A percentile compares a stretch with the other conserved stretches of the same genome.
phyloP scores from a whole-genome alignment of 1,140 invertebrate species.

The Calycopis cecrops region DNA sequence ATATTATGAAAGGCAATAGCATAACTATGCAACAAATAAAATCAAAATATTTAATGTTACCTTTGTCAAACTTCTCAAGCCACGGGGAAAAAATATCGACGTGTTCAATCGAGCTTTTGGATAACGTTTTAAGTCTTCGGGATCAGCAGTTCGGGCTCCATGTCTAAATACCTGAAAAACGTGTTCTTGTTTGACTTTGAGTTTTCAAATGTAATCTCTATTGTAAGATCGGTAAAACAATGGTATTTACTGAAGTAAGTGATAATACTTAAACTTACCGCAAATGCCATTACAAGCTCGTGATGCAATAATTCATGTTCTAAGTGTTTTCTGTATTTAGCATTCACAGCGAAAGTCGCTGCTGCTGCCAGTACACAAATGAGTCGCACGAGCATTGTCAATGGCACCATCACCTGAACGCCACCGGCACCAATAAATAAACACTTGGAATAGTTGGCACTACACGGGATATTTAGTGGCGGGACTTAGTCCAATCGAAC shows the following conservation, averaged over 20 bases:
- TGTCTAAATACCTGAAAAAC: conserved; percentile 80
- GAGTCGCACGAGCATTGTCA: background rate
- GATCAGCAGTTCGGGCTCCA: conserved; percentile 83
- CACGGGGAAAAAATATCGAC: conserved; percentile 78
- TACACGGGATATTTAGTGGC: too few relatives aligned
- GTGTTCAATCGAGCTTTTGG: conserved; percentile 79
- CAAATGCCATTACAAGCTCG: conserved; percentile 39
- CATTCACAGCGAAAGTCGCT: background rate
- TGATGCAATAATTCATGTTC: background rate
- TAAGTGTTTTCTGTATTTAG: background rate
- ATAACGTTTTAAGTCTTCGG: conserved; percentile 70
- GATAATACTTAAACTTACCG: conserved; percentile 32
- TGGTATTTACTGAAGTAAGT: too few relatives aligned
- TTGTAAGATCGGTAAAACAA: too few relatives aligned
- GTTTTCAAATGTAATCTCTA: too few relatives aligned
- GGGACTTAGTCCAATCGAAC: too few relatives aligned
- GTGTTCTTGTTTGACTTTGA: background rate
- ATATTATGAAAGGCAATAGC: too few relatives aligned
- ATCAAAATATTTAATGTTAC: conserved; percentile 63
- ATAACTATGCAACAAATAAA: too few relatives aligned
- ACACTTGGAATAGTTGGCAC: too few relatives aligned
- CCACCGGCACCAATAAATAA: too few relatives aligned
- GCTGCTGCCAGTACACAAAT: background rate
- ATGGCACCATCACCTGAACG: too few relatives aligned
- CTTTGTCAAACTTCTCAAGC: conserved; percentile 81